Conservation (phyloP, 1,140 invertebrate genomes). For the Berghia stephanieae region DNA sequence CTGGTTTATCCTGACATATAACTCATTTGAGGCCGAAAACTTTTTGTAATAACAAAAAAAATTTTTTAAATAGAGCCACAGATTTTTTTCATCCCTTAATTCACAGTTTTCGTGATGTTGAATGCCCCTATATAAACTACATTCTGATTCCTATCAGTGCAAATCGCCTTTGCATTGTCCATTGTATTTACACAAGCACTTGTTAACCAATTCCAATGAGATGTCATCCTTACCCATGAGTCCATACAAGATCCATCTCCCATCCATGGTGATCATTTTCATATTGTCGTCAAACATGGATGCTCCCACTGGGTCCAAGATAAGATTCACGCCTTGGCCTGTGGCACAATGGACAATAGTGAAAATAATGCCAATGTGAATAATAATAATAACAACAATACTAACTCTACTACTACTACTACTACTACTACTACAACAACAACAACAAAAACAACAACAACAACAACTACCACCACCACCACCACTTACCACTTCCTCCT, state of each 20-base stretch:
- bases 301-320: constrained; percentile 65
- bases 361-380: background rate
- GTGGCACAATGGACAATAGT: constrained; percentile 16
- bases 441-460: no score
- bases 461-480: background rate
- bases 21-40: no score
- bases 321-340: constrained; percentile 61
- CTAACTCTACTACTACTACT: no score
- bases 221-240: constrained; percentile 53
- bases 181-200: background rate
- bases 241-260: constrained; percentile 65
- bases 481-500: background rate
- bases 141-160: background rate
- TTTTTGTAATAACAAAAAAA: no score
- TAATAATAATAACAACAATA: background rate
- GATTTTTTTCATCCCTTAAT: background rate
- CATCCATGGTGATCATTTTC: constrained; percentile 55
- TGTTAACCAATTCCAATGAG: background rate
- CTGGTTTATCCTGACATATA: no score
- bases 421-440: no score
- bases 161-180: no score
- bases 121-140: background rate
- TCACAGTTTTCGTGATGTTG: background rate
- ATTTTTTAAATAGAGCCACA: background rate
- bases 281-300: constrained; percentile 62